Percentiles rank a stretch among this genome's conserved stretches.
These are phyloP conservation scores for Mechanitis messenoides DNA, from an alignment of 2,888 invertebrate species.

Conservation along the genomic window DNA sequence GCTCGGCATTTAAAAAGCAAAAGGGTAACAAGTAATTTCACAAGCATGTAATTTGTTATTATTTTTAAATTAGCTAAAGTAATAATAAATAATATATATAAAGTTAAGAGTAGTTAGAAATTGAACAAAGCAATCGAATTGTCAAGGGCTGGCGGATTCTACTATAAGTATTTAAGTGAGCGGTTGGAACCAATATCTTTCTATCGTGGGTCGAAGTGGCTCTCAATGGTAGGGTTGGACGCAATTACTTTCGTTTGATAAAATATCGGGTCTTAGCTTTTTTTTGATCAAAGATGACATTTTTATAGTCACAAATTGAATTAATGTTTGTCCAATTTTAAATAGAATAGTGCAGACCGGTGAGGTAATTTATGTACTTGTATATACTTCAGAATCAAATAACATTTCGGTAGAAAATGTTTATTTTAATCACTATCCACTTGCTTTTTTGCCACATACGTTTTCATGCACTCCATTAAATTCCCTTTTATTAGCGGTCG, in stretches of 20 bases:
- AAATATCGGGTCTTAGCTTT: neutral
- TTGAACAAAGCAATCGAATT: constrained; percentile 15
- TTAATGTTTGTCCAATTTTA: no score
- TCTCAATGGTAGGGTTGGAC: constrained; percentile 13
- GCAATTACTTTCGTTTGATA: constrained; percentile 15
- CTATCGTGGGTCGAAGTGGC: constrained; percentile 15
- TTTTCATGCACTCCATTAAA: no score
- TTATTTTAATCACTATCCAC: no score
- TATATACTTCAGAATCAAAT: neutral
- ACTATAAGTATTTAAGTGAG: constrained; percentile 11
- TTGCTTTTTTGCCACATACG: no score
- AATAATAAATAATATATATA: neutral
- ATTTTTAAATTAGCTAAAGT: neutral
- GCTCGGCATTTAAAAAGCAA: constrained; percentile 4
- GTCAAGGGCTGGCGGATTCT: constrained; percentile 12
- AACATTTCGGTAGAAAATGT: no score
- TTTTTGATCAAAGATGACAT: constrained; percentile 5
- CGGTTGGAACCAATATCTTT: constrained; percentile 19
- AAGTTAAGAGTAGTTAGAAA: neutral
- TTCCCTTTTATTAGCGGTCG: no score
- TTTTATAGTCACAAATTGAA: neutral
- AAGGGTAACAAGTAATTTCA: no score
- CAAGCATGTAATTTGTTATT: neutral
- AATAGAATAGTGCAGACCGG: no score
- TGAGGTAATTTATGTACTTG: neutral